Evolutionary conservation across 2,888 invertebrate species (phyloP), one percentile per base, ranked within the genome.

Genomic region (Lasioglossum oenotherae): DNA sequence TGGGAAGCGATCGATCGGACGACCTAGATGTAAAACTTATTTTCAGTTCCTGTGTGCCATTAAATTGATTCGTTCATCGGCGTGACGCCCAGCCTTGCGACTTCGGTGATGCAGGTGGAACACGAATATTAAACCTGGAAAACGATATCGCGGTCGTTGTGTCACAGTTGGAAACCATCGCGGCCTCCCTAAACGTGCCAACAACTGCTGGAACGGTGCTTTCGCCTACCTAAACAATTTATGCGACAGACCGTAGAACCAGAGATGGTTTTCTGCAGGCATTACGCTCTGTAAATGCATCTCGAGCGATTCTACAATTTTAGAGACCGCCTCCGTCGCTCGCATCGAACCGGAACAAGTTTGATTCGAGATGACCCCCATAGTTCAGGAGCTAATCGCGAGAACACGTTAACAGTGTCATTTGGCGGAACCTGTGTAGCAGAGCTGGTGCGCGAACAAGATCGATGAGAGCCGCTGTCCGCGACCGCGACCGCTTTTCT

Each of bases 381-480:
- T 46, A 46, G 46, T 46, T 46, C 23, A 8, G 23, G 6, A 23
- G 49, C 6, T 23, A 19, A 8, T 53, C 49, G 49, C 19, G 49
- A 8, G 12, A 27, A 60, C 27, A 14, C 14, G 60, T 12, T 3
- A 4, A 60, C 60, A 2, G 1, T 27, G 27, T 27, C 14, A 27
- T 14, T 27, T 4, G 14, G 4, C 60, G 27, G 60, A 27, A 27
- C 31, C 64, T 31, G 64, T 31, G 31, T 0, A 12, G 31, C 16
- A n/a, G 38, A n/a, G 38, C 19, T n/a, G 44, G 60, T 4, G 38
- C 16, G 8, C 49, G 49, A 31, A 23, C 12, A 76, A 35, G 69
- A 78, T 69, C 77, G 77, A 69, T 49, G 77, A 78, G 38, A 69
- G 69, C 23, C 69, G 35, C 23, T 69, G 69, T 23, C 12, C 69